Percentiles rank a stretch among this genome's conserved stretches.
These are phyloP conservation scores for Papilio helenus DNA, from an alignment of 1,140 invertebrate species.

Conservation along the genomic window DNA sequence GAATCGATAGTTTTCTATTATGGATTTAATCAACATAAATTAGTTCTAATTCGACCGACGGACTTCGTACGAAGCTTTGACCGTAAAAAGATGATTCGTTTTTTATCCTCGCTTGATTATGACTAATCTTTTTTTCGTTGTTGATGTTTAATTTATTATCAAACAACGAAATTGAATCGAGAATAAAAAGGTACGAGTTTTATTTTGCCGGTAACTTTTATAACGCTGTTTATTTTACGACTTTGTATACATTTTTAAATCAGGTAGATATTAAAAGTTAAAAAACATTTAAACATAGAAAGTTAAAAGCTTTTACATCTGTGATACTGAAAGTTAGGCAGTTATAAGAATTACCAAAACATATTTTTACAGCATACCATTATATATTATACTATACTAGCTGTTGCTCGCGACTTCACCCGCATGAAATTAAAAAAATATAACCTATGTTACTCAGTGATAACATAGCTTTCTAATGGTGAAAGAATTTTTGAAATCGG, in stretches of 20 bases:
- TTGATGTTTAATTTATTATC: conserved; percentile 60
- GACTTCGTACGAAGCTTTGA: conserved; percentile 63
- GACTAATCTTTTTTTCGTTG: conserved; percentile 63
- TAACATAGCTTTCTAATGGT: too few relatives aligned
- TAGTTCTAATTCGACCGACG: conserved; percentile 74
- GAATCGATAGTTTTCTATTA: conserved; percentile 78
- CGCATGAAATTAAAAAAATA: too few relatives aligned
- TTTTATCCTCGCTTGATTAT: conserved; percentile 63
- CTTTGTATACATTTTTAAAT: conserved; percentile 31
- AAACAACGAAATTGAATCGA: conserved; percentile 52
- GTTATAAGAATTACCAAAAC: neutral
- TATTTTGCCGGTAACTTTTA: conserved; percentile 39
- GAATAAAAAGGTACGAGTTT: conserved; percentile 42
- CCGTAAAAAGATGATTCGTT: conserved; percentile 65
- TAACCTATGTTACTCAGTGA: too few relatives aligned
- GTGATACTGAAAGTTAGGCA: neutral
- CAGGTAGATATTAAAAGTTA: neutral
- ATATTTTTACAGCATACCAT: too few relatives aligned
- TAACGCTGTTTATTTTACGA: conserved; percentile 32
- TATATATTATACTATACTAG: too few relatives aligned
- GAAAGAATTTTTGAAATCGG: too few relatives aligned
- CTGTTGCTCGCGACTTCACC: too few relatives aligned
- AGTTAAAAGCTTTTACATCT: neutral
- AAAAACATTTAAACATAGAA: neutral
- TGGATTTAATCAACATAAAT: conserved; percentile 80